Conservation (phyloP, 2,888 invertebrate species). For the Tenthredo notha region DNA sequence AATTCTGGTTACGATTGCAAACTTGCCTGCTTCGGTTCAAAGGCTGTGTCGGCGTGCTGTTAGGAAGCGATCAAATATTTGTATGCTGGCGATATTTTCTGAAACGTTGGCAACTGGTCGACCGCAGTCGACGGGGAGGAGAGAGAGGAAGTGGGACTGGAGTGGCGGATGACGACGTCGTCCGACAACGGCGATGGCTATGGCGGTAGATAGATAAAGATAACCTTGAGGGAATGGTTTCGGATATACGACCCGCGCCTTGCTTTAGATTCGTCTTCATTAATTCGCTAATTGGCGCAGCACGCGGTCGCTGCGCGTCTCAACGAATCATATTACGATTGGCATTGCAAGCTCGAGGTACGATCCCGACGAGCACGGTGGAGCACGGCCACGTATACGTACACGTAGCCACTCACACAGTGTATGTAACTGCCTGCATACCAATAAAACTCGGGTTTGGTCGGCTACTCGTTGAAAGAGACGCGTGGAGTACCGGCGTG, state of each 20-base stretch:
- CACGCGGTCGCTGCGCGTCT: background rate
- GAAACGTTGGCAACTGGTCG: slow-evolving; percentile 19
- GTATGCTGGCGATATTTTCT: slow-evolving; percentile 14
- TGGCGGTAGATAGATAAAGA: slow-evolving; percentile 7
- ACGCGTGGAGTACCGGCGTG: slow-evolving; percentile 9
- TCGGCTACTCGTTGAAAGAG: background rate
- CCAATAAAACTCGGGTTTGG: background rate
- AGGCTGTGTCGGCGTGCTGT: background rate
- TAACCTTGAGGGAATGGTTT: slow-evolving; percentile 36
- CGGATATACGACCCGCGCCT: background rate
- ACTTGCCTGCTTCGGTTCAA: background rate
- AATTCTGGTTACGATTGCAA: background rate
- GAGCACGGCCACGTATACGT: background rate
- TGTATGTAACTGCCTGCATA: background rate
- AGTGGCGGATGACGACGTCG: slow-evolving; percentile 28
- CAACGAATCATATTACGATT: background rate
- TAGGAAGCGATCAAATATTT: slow-evolving; percentile 1
- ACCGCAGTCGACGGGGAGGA: background rate
- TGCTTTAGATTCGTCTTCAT: background rate
- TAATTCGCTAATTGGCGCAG: background rate
- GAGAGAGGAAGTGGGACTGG: slow-evolving; percentile 21
- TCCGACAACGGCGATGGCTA: slow-evolving; percentile 7
- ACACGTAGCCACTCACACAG: background rate
- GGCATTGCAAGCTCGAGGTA: background rate
- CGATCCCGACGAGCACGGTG: background rate